Conservation (phyloP, 2,113 vertebrate genomes). For the Archocentrus centrarchus region DNA sequence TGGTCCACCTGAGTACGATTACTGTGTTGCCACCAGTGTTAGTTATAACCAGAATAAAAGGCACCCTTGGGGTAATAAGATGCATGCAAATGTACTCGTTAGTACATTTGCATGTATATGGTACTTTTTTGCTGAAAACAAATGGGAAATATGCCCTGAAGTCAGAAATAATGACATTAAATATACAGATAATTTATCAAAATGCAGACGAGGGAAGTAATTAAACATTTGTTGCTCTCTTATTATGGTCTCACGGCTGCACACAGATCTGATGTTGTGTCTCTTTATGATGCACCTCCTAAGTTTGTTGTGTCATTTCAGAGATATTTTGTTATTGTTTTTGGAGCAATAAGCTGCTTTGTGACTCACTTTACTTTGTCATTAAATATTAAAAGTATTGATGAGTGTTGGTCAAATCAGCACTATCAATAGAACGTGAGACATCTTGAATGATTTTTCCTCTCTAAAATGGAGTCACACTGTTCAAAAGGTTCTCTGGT, state of each 20-base stretch:
- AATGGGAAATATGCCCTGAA: not conserved
- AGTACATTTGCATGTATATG: too few species aligned
- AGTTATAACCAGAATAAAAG: not conserved
- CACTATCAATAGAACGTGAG: not conserved
- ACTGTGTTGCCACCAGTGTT: not conserved
- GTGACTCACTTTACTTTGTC: not conserved
- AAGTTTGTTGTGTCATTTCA: not conserved
- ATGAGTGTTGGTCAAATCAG: not conserved
- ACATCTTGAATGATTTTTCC: not conserved
- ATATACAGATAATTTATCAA: not conserved
- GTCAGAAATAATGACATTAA: too few species aligned
- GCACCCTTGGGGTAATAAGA: not conserved
- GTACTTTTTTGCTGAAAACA: not conserved
- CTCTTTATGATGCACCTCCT: not conserved
- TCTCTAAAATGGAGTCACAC: constrained; percentile 2
- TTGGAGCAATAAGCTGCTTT: not conserved
- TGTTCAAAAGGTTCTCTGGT: constrained; percentile 29
- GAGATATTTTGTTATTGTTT: not conserved
- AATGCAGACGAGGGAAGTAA: not conserved
- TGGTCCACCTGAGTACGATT: not conserved
- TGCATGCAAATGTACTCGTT: not conserved
- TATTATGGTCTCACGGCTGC: not conserved
- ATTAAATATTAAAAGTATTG: constrained; percentile 9
- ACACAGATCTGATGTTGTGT: not conserved
- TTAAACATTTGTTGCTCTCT: not conserved